Evolutionary conservation across 1,140 invertebrate genomes (phyloP), one percentile per base, ranked within the genome.

Genomic region (Batillaria attramentaria): DNA sequence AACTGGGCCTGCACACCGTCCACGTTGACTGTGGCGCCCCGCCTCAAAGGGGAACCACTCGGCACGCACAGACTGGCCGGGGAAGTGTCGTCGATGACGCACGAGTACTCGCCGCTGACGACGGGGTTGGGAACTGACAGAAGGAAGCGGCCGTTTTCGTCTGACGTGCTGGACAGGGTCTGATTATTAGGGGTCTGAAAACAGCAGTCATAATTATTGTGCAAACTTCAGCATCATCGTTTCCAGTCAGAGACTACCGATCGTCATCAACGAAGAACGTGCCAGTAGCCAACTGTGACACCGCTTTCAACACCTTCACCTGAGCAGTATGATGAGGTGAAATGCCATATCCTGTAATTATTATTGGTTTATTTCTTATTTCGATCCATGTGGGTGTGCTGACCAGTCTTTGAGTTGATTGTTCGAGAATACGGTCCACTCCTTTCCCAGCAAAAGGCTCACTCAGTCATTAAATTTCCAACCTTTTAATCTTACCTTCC

Each of bases 1-100:
- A n/a, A n/a, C n/a, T n/a, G n/a, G n/a, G n/a, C n/a, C n/a, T n/a
- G n/a, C 33, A 66, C 62, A 35, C 16, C 62, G 62, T 66, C 62
- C 20, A 35, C 33, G 4, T 13, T 31, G 28, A 66, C 62, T 13
- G 16, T 66, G n/a, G 16, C 62, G 16, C 62, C 62, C 62, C 5
- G 8, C 5, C 5, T 5, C 62, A 66, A 28, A 35, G 31, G 62
- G 31, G 62, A 66, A 35, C 39, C 33, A 66, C 62, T 66, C 31
- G 62, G 16, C 8, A 66, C 39, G 33, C 62, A 66, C 31, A 66
- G 28, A 28, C 31, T n/a, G 18, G 62, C 62, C 16, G 28, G 2
- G 62, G 62, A 66, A 20, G 62, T 35, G 62, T 66, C 39, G 62
- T 66, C 62, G 62, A 66, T 35, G 28, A 13, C 39, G 62, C 62